Evolutionary conservation across 2,113 vertebrate species (phyloP), one percentile per base, ranked within the genome.

Genomic region (Corapipo altera): DNA sequence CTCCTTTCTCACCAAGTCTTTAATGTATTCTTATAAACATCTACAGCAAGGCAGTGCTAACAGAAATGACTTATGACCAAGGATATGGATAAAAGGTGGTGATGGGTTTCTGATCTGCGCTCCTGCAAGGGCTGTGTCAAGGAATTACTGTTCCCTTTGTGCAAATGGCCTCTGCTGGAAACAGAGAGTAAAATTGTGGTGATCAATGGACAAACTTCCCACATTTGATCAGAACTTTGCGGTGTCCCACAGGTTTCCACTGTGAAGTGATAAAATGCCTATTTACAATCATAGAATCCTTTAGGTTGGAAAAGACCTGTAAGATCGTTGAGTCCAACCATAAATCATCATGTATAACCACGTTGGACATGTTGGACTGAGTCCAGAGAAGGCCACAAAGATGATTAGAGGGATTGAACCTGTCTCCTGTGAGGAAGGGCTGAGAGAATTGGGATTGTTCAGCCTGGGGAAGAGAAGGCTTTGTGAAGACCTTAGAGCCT

Each of bases 21-120:
- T 95, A 96, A 90, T 96, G 94, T 95, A 97, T 97, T 93, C 83
- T 96, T 98, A 61, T 73, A 95, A 97, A 94, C 79, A 92, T 95
- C 92, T 95, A 58, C 55, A 96, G 94, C 67, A 69, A 62, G 37
- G 78, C 51, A 61, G 32, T 19, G 88, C 89, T 97, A 89, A 93
- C 94, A 96, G 97, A 94, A 96, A 67, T 94, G 93, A 95, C 93
- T 97, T 97, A 80, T 7, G 93, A 93, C 74, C 73, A 49, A 94
- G 95, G 91, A 75, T 54, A 62, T 15, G 9, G 86, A 80, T 77
- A 91, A 91, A 70, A 89, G 52, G 62, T 27, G 11, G 33, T 6
- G 21, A 23, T 67, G 52, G 61, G 66, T 91, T 94, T 89, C 74
- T 3, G 28, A 95, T 79, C 85, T 83, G 89, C 93, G 90, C 67